Evolutionary conservation across 2,888 invertebrate genomes (phyloP), one percentile per base, ranked within the genome.

Genomic region (Cataglyphis cursor): DNA sequence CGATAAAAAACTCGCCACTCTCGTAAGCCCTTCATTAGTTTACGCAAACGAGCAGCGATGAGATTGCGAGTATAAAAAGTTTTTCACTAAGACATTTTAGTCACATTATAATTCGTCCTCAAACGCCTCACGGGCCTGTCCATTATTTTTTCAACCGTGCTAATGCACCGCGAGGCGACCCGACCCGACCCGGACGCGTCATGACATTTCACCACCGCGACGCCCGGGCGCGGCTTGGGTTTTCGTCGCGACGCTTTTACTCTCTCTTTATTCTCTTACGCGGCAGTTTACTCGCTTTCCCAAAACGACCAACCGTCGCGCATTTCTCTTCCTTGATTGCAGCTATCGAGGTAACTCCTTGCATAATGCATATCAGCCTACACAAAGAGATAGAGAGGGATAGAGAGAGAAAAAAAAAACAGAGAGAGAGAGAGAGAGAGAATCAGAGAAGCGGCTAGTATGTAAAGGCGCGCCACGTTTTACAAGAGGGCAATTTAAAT

Each of bases 401-500:
- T 24, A 54, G 12, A 41, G 35, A 41, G 35, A 18, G 38, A 9
- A 18, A 21, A 3, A 18, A n/a, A 54, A 18, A 18, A 24, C 12
- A 59, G 51, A 24, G 21, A 72, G 48, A 35, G 59, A 48, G 64
- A 48, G 12, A 74, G 41, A 35, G 54, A 21, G 41, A 68, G 35
- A 48, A 57, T 44, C 51, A 48, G 74, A n/a, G 73, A 44, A 31
- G 57, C 41, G 28, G 15, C 6, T 3, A 21, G 35, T 74, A 66
- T 80, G 84, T 83, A 87, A 88, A 85, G 75, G 85, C 72, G 76
- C 66, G 80, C 65, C 44, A 76, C 81, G 82, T 80, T 84, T 74
- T 83, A 85, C 86, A 83, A 84, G 81, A 87, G 81, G 44, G 90
- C 91, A 89, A 92, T 92, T 91, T 91, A 90, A 93, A 92, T 93